Conservation (phyloP, 2,113 vertebrate species). For the Thermophis baileyi region DNA sequence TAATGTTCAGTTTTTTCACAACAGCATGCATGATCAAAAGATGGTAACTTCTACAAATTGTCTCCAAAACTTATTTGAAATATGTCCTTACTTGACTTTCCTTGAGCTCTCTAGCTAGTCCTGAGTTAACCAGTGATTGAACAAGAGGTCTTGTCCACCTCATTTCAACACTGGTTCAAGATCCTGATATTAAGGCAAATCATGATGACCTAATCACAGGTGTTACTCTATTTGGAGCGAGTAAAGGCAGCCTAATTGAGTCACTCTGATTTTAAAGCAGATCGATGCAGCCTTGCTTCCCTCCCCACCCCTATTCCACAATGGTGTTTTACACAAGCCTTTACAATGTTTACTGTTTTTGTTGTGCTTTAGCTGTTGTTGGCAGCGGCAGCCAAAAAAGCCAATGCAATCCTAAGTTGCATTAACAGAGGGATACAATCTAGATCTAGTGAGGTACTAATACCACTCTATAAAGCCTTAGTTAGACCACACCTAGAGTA, state of each 20-base stretch:
- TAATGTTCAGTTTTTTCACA: not conserved
- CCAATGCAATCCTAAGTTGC: too few species aligned
- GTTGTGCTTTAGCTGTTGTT: not conserved
- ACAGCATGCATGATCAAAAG: not conserved
- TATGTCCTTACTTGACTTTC: not conserved
- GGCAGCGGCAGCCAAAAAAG: too few species aligned
- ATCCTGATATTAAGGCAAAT: not conserved
- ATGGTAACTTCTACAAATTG: not conserved
- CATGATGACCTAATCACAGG: not conserved
- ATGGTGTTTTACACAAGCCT: not conserved
- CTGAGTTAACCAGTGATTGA: not conserved
- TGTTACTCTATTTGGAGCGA: not conserved
- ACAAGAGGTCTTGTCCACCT: not conserved
- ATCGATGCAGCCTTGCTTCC: not conserved
- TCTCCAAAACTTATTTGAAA: not conserved
- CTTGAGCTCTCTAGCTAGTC: not conserved
- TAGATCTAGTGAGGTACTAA: too few species aligned
- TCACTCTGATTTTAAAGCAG: not conserved
- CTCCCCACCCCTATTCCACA: not conserved
- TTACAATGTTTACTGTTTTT: not conserved
- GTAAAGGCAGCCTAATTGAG: not conserved
- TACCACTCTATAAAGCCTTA: too few species aligned
- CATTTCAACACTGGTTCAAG: not conserved
- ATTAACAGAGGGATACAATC: too few species aligned
- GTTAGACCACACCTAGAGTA: too few species aligned